These are phyloP conservation scores for Podarcis raffonei DNA, from an alignment of 2,113 vertebrate genomes.

Conservation along the genomic window DNA sequence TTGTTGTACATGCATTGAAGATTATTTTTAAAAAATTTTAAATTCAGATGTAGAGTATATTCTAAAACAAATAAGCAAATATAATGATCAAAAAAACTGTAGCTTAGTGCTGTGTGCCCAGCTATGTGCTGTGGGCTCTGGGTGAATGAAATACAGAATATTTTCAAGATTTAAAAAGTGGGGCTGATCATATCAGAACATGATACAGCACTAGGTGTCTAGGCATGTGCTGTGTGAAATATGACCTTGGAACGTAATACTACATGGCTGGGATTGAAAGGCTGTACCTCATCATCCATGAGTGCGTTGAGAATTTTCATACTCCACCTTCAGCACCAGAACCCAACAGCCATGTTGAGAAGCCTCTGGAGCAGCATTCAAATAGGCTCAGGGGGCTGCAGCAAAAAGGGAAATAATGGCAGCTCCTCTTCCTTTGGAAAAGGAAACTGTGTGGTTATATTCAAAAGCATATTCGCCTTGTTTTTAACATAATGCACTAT, in stretches of 20 bases:
- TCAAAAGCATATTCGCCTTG: background rate
- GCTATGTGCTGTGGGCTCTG: no score
- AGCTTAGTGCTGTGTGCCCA: background rate
- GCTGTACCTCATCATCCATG: background rate
- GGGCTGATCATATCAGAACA: background rate
- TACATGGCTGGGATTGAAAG: background rate
- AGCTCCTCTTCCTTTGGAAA: background rate
- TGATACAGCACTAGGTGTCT: background rate
- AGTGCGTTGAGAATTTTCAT: background rate
- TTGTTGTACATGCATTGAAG: conserved; percentile 66
- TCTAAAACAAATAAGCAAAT: conserved; percentile 79
- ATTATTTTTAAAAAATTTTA: no score
- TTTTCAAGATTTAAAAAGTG: background rate
- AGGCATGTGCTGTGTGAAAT: background rate
- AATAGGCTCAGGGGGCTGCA: background rate
- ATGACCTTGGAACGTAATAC: background rate
- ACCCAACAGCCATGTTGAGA: background rate
- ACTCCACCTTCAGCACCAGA: background rate
- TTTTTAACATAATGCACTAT: background rate
- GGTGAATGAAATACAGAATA: no score
- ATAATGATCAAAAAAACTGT: conserved; percentile 70
- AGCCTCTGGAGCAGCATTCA: background rate
- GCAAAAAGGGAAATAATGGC: background rate
- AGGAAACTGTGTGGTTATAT: background rate
- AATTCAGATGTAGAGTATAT: conserved; percentile 82